phyloP scores from a whole-genome alignment of 2,888 invertebrate genomes.

The Thymelicus acteon region DNA sequence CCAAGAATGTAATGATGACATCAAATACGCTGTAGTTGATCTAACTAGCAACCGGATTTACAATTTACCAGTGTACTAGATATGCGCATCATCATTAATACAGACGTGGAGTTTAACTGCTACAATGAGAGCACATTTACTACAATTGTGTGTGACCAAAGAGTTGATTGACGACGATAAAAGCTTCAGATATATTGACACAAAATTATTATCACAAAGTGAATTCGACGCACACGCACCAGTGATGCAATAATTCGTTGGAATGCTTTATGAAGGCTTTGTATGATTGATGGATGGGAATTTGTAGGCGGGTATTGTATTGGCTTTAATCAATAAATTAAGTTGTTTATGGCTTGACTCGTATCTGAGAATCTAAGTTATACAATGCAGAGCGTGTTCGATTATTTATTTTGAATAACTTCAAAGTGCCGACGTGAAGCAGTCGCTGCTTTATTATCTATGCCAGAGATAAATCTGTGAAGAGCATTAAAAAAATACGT shows the following conservation, averaged over 20 bases:
- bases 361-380: background rate
- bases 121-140: slow-evolving; percentile 15
- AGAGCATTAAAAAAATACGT: too few relatives aligned
- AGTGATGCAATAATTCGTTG: background rate
- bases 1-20: background rate
- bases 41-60: slow-evolving; percentile 15
- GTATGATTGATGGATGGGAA: slow-evolving; percentile 12
- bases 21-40: background rate
- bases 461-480: background rate
- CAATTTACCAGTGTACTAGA: slow-evolving; percentile 14
- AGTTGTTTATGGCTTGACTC: background rate
- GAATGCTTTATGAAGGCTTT: background rate
- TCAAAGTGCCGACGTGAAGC: background rate
- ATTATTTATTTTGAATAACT: background rate
- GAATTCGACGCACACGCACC: slow-evolving; percentile 9
- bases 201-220: slow-evolving; percentile 11
- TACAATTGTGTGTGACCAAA: slow-evolving; percentile 25
- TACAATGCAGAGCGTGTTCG: background rate
- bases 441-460: background rate
- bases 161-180: slow-evolving; percentile 19
- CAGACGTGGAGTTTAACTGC: slow-evolving; percentile 1
- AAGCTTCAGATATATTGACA: slow-evolving; percentile 25
- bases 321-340: background rate
- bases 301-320: slow-evolving; percentile 3
- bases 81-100: slow-evolving; percentile 17